A percentile compares a stretch with the other conserved stretches of the same genome.
These are phyloP conservation scores for Scaptodrosophila latifasciaeformis DNA, from an alignment of 2,888 invertebrate species.

Conservation along the genomic window DNA sequence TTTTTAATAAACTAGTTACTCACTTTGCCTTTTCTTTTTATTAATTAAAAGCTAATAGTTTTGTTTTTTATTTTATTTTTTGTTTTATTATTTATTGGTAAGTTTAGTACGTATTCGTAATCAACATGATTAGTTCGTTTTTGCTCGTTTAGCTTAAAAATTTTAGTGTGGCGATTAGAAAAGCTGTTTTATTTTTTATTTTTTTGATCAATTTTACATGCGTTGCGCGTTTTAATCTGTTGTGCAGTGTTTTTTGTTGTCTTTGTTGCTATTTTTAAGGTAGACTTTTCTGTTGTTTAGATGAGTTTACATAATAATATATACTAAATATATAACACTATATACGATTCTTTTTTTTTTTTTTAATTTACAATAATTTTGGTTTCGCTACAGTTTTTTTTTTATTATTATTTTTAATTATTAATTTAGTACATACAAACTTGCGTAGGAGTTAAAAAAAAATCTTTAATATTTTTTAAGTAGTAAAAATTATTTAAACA, in stretches of 20 bases:
- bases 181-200: conserved; percentile 30
- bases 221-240: conserved; percentile 58
- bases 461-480: conserved; percentile 32
- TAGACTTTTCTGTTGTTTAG: conserved; percentile 59
- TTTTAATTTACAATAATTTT: conserved; percentile 3
- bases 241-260: too few species aligned
- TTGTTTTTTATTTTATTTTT: too few species aligned
- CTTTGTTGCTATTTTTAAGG: conserved; percentile 48
- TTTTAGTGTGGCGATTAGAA: conserved; percentile 21
- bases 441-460: conserved; percentile 40
- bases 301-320: conserved; percentile 40
- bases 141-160: conserved; percentile 5
- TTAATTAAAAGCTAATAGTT: conserved; percentile 48
- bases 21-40: conserved; percentile 29
- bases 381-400: conserved; percentile 45
- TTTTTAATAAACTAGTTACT: conserved; percentile 54
- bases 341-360: conserved; percentile 23
- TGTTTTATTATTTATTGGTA: too few species aligned
- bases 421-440: conserved; percentile 50
- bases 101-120: conserved; percentile 48
- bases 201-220: conserved; percentile 68
- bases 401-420: conserved; percentile 22
- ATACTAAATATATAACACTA: conserved; percentile 57
- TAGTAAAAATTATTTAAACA: conserved; percentile 31
- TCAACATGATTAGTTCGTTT: conserved; percentile 33